Evolutionary conservation across 2,888 invertebrate species (phyloP), one percentile per base, ranked within the genome.

Genomic region (Philereme transversata): DNA sequence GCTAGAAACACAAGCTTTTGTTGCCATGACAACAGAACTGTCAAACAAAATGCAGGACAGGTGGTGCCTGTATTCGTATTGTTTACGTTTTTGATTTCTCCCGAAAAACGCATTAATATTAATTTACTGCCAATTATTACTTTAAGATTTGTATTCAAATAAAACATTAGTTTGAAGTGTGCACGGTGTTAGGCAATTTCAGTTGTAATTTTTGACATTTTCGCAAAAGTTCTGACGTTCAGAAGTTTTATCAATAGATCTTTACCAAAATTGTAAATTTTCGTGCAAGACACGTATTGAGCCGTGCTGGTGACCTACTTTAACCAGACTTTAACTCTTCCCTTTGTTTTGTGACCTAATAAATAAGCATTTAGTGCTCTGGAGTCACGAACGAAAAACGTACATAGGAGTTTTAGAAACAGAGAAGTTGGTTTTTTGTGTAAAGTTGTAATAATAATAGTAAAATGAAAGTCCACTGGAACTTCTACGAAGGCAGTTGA

Each of bases 241-340:
- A 33, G 56, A 62, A 58, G 70, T 68, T 70, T 66, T 53, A 52
- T 68, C 66, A 58, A 68, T 70, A 70, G 44, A 53, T 50, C 33
- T 9, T 62, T 52, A 43, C 53, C 46, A 40, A 59, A 54, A 55
- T 51, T 35, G 22, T 36, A 46, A 33, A 50, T 51, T 41, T 57
- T 57, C 53, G 10, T 47, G 7, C 52, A 44, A 58, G 46, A 49
- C 67, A 68, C 58, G 55, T 77, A 76, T 74, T 69, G 72, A 74
- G 66, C 65, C 61, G 73, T 57, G 69, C 71, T 64, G 68, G 67
- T 86, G 84, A 87, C 87, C 86, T 75, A 85, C 58, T 81, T 86
- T 57, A 63, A 52, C 54, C 87, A 86, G 74, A 85, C 58, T 81
- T 86, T 57, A 63, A 52, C 54, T 63, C 64, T 69, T 73, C 59